Evolutionary conservation across 2,888 invertebrate genomes (phyloP).

Genomic region (Actias luna): DNA sequence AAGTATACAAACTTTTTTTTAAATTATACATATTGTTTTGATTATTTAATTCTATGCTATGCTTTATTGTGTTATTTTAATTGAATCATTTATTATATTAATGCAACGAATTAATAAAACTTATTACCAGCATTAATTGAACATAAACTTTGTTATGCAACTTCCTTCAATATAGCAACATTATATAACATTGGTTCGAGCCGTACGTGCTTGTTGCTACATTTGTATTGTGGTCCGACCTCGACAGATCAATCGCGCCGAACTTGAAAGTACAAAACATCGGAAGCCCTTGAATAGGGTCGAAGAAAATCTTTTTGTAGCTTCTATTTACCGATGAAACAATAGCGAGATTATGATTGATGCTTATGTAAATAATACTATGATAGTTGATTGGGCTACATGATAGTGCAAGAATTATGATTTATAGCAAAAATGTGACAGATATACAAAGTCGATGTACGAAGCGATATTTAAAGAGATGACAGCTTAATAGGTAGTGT

Average conservation of each 20-base stretch:
- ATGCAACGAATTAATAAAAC: background rate
- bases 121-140: slow-evolving; percentile 9
- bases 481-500: too few species aligned
- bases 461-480: too few species aligned
- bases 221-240: slow-evolving; percentile 12
- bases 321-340: background rate
- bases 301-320: background rate
- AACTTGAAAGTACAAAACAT: slow-evolving; percentile 17
- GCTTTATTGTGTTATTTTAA: too few species aligned
- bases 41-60: too few species aligned
- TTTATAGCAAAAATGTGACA: too few species aligned
- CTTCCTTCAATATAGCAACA: slow-evolving; percentile 12
- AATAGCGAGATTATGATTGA: background rate
- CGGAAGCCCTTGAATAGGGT: background rate
- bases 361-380: background rate
- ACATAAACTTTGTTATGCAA: slow-evolving; percentile 12
- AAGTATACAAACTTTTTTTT: too few species aligned
- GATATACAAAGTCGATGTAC: too few species aligned
- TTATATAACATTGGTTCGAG: slow-evolving; percentile 12
- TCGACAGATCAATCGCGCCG: slow-evolving; percentile 10
- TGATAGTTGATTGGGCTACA: too few species aligned
- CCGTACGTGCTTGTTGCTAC: slow-evolving; percentile 11
- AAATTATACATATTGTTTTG: too few species aligned
- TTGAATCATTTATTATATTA: background rate
- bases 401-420: too few species aligned